These are phyloP conservation scores for Lacerta agilis DNA, from an alignment of 2,797 vertebrate genomes.

Conservation along the genomic window DNA sequence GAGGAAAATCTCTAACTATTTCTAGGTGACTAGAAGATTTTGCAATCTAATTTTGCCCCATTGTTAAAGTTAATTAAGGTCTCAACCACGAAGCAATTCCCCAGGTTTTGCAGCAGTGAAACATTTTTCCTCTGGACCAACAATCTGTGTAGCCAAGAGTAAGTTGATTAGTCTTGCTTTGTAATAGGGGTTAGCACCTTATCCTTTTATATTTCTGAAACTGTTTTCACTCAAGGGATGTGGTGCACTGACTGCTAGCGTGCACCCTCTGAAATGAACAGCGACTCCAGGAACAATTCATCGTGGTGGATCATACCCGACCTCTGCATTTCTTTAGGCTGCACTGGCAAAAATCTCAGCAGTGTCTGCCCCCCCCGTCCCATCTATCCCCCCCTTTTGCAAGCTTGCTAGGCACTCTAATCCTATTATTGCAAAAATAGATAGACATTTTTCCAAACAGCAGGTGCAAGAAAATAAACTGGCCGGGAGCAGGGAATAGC, in stretches of 20 bases:
- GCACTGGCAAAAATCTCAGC: not conserved
- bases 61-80: constrained; percentile 24
- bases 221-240: not conserved
- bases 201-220: not conserved
- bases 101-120: constrained; percentile 1
- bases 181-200: constrained; percentile 8
- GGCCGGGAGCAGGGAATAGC: constrained; percentile 37
- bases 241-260: not conserved
- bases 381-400: not conserved
- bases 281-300: not conserved
- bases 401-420: constrained; percentile 26
- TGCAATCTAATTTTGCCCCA: not conserved
- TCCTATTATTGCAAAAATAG: constrained; percentile 11
- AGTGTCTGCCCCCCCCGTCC: not conserved
- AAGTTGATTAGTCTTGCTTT: constrained; percentile 16
- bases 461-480: constrained; percentile 49
- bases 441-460: constrained; percentile 31
- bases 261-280: not conserved
- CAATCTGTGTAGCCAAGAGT: not conserved
- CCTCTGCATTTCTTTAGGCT: constrained; percentile 24
- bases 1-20: not conserved
- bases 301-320: not conserved
- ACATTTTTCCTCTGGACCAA: not conserved
- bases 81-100: not conserved
- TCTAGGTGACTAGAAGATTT: not conserved